Conservation (phyloP, 2,113 vertebrate species). For the Fregata magnificens region DNA sequence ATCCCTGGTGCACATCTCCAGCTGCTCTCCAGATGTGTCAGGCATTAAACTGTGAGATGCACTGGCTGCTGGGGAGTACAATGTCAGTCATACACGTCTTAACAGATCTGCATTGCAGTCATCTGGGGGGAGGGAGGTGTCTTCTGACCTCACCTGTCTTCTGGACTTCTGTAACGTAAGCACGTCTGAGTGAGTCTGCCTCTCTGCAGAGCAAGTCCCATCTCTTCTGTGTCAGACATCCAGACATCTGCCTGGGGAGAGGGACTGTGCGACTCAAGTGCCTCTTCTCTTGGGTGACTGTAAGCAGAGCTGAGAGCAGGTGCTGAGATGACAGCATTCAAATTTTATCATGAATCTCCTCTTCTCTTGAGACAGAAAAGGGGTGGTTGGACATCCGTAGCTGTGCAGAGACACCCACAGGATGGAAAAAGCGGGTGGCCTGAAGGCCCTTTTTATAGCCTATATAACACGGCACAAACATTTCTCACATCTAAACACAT, state of each 20-base stretch:
- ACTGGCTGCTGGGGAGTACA: neutral
- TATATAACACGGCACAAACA: neutral
- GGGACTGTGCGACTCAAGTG: neutral
- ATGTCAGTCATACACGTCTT: fast-evolving
- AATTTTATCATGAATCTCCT: neutral
- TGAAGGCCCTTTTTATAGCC: neutral
- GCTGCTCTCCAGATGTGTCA: neutral
- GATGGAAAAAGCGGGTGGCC: neutral
- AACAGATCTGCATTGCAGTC: neutral
- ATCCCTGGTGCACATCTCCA: neutral
- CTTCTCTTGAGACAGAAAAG: neutral
- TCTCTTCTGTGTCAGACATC: fast-evolving
- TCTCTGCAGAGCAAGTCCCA: neutral
- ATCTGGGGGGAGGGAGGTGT: no score
- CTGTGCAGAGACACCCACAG: neutral
- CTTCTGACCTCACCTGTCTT: neutral
- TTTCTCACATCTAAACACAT: neutral
- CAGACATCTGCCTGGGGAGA: neutral
- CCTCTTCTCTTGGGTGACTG: neutral
- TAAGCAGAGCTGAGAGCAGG: neutral
- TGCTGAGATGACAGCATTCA: neutral
- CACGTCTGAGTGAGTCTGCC: fast-evolving
- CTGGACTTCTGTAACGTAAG: neutral
- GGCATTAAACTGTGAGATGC: neutral
- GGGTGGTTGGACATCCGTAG: neutral